Evolutionary conservation across 2,113 vertebrate genomes (phyloP).

Genomic region (Saccopteryx leptura): DNA sequence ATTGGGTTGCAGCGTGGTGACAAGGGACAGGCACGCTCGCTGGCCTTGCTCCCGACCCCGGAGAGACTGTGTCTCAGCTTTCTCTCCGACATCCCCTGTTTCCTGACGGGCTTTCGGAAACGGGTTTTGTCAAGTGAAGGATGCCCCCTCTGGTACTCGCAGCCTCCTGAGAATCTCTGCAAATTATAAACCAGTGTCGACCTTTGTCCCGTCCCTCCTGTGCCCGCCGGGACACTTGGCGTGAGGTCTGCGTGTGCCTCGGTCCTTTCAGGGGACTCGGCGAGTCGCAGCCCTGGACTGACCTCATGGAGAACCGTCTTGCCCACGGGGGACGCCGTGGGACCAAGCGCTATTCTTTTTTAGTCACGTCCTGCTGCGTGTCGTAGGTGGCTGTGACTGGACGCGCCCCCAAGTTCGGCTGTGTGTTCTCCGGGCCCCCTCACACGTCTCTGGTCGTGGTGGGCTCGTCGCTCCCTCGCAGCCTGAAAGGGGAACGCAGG

Average conservation of each 20-base stretch:
- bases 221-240: rapidly evolving
- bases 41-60: background rate
- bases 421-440: background rate
- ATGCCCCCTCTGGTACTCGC: background rate
- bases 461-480: background rate
- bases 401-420: no score
- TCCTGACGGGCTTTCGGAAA: background rate
- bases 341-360: rapidly evolving
- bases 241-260: rapidly evolving
- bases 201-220: rapidly evolving
- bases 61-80: background rate
- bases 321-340: no score
- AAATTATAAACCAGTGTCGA: rapidly evolving
- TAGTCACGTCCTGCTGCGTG: background rate
- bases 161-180: background rate
- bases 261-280: rapidly evolving
- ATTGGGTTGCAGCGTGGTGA: rapidly evolving
- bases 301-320: rapidly evolving
- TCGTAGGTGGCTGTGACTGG: no score
- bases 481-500: background rate
- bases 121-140: background rate
- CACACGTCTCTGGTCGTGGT: background rate
- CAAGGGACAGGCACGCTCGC: no score
- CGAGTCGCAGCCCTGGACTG: rapidly evolving
- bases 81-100: background rate